phyloP scores from a whole-genome alignment of 2,797 vertebrate genomes.

The Acanthis flammea region DNA sequence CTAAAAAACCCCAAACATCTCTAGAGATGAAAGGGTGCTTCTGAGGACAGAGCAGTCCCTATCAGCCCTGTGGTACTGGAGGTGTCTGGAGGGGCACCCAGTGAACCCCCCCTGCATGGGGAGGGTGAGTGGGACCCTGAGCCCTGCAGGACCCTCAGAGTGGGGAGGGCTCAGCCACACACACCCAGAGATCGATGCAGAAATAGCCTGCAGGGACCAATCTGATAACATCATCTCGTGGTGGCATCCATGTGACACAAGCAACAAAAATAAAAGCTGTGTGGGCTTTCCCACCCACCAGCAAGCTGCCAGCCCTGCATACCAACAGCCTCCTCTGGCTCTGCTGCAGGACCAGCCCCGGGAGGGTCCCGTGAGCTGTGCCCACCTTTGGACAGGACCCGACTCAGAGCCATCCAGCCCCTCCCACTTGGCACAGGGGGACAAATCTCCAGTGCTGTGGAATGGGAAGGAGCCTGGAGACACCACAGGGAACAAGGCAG shows the following conservation, averaged over 20 bases:
- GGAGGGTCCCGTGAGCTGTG: rapidly evolving
- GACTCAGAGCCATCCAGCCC: rapidly evolving
- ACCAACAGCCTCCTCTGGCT: neutral
- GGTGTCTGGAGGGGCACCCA: neutral
- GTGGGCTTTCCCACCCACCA: slow-evolving; percentile 61
- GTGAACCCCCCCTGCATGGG: rapidly evolving
- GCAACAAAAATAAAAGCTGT: slow-evolving; percentile 63
- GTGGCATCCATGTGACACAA: neutral
- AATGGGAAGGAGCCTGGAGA: neutral
- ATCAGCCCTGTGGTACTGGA: neutral
- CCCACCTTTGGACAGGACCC: rapidly evolving
- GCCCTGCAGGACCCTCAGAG: rapidly evolving
- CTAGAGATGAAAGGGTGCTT: neutral
- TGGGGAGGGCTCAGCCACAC: neutral
- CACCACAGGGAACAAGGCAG: rapidly evolving
- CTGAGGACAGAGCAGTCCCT: neutral
- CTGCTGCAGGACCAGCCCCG: neutral
- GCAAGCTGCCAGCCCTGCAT: slow-evolving; percentile 28
- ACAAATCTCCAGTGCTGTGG: rapidly evolving
- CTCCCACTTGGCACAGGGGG: neutral
- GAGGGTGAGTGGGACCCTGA: neutral
- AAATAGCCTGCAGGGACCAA: neutral
- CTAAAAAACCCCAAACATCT: neutral
- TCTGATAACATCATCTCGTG: neutral
- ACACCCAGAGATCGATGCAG: neutral